These are phyloP conservation scores for Dicycla oo DNA, from an alignment of 2,888 invertebrate genomes.

Conservation along the genomic window DNA sequence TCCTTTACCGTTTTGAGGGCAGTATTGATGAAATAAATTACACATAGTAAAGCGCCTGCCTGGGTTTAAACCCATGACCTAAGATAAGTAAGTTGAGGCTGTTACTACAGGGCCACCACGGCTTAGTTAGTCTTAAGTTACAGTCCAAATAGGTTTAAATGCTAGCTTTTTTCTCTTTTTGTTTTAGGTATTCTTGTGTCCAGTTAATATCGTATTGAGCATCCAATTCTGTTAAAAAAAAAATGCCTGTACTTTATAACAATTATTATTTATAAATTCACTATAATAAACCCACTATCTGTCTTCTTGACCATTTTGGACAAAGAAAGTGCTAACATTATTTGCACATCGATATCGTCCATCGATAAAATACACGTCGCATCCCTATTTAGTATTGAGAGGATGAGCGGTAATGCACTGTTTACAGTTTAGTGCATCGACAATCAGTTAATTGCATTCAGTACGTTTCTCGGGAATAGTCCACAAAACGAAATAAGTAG, in stretches of 20 bases:
- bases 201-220: too few species aligned
- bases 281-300: not conserved
- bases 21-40: not conserved
- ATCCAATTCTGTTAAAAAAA: too few species aligned
- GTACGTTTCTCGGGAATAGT: constrained; percentile 70
- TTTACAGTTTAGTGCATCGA: constrained; percentile 82
- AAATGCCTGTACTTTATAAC: too few species aligned
- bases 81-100: too few species aligned
- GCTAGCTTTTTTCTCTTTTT: too few species aligned
- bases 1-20: not conserved
- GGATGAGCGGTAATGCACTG: constrained; percentile 88
- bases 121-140: too few species aligned
- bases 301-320: not conserved
- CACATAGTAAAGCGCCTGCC: too few species aligned
- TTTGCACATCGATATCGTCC: constrained; percentile 40
- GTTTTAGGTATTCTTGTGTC: too few species aligned
- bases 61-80: too few species aligned
- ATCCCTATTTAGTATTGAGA: constrained; percentile 75
- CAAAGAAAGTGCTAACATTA: not conserved
- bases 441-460: constrained; percentile 81
- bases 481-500: constrained; percentile 55
- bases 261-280: not conserved
- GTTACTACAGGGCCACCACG: too few species aligned
- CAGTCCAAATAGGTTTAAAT: too few species aligned
- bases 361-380: constrained; percentile 46